These are phyloP conservation scores for Holothuria scabra DNA, from an alignment of 53 echinoderm and acorn worm species.

Conservation along the genomic window DNA sequence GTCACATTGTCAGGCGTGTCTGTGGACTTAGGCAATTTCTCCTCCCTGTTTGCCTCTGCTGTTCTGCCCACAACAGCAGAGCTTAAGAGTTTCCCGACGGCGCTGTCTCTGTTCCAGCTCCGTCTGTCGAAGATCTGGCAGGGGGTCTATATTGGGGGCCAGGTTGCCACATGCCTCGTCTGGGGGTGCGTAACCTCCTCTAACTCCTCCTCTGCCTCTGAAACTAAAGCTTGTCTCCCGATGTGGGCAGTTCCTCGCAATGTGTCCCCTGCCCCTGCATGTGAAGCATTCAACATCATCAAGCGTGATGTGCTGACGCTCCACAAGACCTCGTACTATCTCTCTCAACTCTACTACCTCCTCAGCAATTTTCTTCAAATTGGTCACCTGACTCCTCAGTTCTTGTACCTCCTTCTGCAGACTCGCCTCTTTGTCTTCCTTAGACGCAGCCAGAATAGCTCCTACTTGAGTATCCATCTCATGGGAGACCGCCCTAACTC, in stretches of 20 bases:
- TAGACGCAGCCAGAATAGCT: background rate
- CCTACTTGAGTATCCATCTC: background rate
- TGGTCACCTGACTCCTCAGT: background rate
- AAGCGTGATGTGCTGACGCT: background rate
- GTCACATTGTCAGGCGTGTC: too few species aligned
- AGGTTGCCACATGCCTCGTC: too few species aligned
- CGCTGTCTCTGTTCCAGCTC: background rate
- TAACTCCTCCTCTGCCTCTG: background rate
- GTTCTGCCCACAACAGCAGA: slow-evolving; percentile 58
- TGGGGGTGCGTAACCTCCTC: too few species aligned
- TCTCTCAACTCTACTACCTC: slow-evolving; percentile 2
- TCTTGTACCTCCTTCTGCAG: background rate
- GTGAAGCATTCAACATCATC: too few species aligned
- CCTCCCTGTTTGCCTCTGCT: slow-evolving; percentile 18
- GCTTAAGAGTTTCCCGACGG: slow-evolving; percentile 41
- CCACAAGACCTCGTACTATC: background rate
- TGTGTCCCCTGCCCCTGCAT: background rate
- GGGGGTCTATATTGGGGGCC: too few species aligned
- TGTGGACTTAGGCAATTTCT: background rate
- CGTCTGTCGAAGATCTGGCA: too few species aligned
- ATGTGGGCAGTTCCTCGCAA: background rate
- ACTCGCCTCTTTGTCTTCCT: background rate
- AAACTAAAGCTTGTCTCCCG: too few species aligned
- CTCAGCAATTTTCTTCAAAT: background rate
- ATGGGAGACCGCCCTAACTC: background rate